Conservation (phyloP, 2,797 vertebrate genomes). For the Psittacula derbiana region DNA sequence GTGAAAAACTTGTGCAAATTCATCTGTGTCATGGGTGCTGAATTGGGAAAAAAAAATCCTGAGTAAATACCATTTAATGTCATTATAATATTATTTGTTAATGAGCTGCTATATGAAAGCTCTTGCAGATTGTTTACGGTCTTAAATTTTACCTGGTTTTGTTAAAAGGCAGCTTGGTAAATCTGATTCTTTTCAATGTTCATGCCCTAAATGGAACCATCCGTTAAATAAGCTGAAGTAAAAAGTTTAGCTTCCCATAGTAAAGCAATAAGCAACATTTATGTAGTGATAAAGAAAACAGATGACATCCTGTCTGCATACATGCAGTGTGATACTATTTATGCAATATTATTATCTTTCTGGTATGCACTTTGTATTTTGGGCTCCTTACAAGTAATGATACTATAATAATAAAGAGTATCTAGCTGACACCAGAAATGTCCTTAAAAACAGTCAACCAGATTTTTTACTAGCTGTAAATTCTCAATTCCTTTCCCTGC, state of each 20-base stretch:
- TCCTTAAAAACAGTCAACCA: not conserved
- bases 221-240: not conserved
- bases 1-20: not conserved
- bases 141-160: not conserved
- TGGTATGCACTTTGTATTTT: not conserved
- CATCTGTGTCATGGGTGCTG: not conserved
- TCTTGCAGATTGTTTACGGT: not conserved
- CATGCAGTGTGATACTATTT: not conserved
- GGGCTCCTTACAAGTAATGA: not conserved
- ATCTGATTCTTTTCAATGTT: not conserved
- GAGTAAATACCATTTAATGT: not conserved
- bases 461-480: constrained; percentile 25
- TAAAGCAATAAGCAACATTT: not conserved
- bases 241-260: not conserved
- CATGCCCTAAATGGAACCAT: not conserved
- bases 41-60: not conserved
- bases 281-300: not conserved
- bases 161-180: not conserved
- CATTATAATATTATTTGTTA: not conserved
- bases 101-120: not conserved
- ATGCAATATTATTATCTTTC: not conserved
- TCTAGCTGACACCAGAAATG: not conserved
- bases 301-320: not conserved
- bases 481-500: not conserved
- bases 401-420: not conserved